Evolutionary conservation across 2,888 invertebrate genomes (phyloP), one percentile per base, ranked within the genome.

Genomic region (Cephus pulcher): DNA sequence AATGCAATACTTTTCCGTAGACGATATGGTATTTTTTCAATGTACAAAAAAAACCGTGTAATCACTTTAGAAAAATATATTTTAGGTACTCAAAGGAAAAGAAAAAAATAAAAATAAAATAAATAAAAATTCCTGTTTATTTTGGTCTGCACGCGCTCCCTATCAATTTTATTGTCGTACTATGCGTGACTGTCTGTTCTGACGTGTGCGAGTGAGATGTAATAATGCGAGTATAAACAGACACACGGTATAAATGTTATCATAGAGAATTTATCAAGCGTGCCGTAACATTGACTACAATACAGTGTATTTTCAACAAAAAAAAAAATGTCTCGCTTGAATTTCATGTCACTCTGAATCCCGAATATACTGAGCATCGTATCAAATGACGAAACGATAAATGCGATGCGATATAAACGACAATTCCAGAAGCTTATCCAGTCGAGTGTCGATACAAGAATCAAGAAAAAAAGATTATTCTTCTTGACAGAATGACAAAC

Each of bases 21-120:
- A 40, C 75, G 73, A 33, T 73, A 78, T 78, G 76, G 75, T 78
- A 77, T 71, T 74, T 74, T 74, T 74, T 71, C 32, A 34, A 71
- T 71, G 71, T 71, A 71, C 32, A 71, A 71, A 34, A 40, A 34
- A 12, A 34, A 15, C 12, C 12, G 15, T 71, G 32, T 71, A 71
- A 71, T 11, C 71, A 33, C 33, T 71, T 71, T 71, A 76, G 35
- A 76, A 23, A 85, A 81, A 84, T 83, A 82, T 87, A 86, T 87
- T 88, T 88, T 85, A 85, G 84, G 82, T 88, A 88, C 83, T 79
- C 76, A 81, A 78, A 56, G 40, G 40, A 40, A 40, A 37, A 37
- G 4, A 12, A 37, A 37, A 40, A 15, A 33, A 33, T 3, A 12
- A 56, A 56, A 56, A 56, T 1, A 15, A 40, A 15, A 15, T 40